Conservation (phyloP, 2,888 invertebrate genomes). For the Stegophylla sp. region DNA sequence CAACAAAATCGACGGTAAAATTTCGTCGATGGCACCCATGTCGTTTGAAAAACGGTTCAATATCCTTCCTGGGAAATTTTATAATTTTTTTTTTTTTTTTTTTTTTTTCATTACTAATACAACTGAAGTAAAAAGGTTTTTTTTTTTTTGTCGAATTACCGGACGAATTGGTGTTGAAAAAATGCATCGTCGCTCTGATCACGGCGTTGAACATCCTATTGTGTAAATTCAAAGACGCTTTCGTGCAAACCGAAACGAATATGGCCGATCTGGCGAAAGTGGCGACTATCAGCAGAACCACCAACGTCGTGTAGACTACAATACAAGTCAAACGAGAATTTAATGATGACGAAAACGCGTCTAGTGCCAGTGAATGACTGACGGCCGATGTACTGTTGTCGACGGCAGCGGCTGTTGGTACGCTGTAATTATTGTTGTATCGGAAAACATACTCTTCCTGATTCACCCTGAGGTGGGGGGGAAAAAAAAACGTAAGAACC, state of each 20-base stretch:
- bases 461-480: slow-evolving; percentile 72
- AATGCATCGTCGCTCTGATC: slow-evolving; percentile 80
- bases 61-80: slow-evolving; percentile 50
- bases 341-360: neutral
- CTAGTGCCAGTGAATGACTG: neutral
- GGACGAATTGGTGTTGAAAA: slow-evolving; percentile 87
- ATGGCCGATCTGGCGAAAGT: slow-evolving; percentile 72
- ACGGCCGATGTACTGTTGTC: neutral
- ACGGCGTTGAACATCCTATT: slow-evolving; percentile 82
- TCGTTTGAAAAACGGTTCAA: slow-evolving; percentile 60
- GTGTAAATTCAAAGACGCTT: slow-evolving; percentile 79
- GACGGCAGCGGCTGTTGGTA: neutral
- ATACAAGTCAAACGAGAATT: slow-evolving; percentile 63
- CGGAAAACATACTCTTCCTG: slow-evolving; percentile 61
- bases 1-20: slow-evolving; percentile 8
- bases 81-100: neutral
- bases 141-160: too few relatives aligned
- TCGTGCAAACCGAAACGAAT: slow-evolving; percentile 80
- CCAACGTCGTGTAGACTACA: slow-evolving; percentile 71
- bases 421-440: slow-evolving; percentile 14
- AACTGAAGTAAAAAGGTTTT: too few relatives aligned
- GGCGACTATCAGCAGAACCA: slow-evolving; percentile 67
- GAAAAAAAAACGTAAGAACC: too few relatives aligned
- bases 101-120: too few relatives aligned
- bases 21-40: slow-evolving; percentile 56